phyloP scores from a whole-genome alignment of 2,888 invertebrate species.

The Nasonovia ribisnigri region DNA sequence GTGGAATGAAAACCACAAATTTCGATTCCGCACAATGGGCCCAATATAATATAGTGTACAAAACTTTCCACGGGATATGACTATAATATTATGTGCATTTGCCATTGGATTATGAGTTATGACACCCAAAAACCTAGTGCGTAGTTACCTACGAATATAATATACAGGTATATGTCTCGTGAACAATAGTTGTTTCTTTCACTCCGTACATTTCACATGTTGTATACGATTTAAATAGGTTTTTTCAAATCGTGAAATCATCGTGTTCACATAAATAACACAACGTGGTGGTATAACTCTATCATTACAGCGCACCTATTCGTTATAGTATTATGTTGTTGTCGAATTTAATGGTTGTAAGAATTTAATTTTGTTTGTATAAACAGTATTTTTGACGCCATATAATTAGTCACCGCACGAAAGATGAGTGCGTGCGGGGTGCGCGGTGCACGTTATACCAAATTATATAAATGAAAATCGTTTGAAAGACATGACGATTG shows the following conservation, averaged over 20 bases:
- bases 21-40: constrained; percentile 31
- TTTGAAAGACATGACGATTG: constrained; percentile 1
- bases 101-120: constrained; percentile 35
- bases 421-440: neutral
- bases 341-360: neutral
- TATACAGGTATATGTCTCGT: neutral
- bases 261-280: neutral
- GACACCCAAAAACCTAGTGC: neutral
- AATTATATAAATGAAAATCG: constrained; percentile 32
- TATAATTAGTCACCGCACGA: neutral
- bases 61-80: constrained; percentile 32
- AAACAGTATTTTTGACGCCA: neutral
- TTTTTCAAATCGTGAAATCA: constrained; percentile 48
- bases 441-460: neutral
- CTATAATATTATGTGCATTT: neutral
- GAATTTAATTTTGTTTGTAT: neutral
- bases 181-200: constrained; percentile 42
- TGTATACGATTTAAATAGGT: neutral
- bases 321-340: neutral
- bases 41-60: neutral
- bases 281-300: neutral
- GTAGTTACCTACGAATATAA: neutral
- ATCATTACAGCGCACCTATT: neutral
- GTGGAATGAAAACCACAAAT: constrained; percentile 50
- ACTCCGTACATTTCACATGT: neutral